These are phyloP conservation scores for Bombycilla garrulus DNA, from an alignment of 2,113 vertebrate species.

Conservation along the genomic window DNA sequence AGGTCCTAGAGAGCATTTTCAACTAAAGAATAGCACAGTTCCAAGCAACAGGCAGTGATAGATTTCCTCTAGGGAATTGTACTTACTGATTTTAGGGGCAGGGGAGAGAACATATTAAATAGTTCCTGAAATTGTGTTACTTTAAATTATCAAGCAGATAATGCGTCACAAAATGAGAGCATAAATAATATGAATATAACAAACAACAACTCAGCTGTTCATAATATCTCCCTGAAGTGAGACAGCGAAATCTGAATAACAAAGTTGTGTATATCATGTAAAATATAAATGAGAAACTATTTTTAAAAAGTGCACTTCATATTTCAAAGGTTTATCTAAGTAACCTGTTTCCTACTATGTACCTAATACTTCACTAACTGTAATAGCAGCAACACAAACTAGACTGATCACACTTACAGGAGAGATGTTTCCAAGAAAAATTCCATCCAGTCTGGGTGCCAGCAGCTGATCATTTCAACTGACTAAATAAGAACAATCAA, in stretches of 20 bases:
- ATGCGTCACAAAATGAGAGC: neutral
- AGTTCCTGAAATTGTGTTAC: neutral
- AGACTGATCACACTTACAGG: neutral
- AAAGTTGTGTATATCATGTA: neutral
- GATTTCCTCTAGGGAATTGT: neutral
- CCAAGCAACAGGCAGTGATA: neutral
- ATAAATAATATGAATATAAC: neutral
- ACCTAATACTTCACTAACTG: neutral
- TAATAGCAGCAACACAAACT: neutral
- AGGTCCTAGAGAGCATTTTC: neutral
- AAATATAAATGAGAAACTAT: constrained; percentile 30
- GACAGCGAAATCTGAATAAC: neutral
- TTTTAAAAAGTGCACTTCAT: neutral
- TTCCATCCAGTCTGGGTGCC: neutral
- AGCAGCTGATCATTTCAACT: neutral
- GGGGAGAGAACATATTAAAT: neutral
- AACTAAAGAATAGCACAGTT: neutral
- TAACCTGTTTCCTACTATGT: neutral
- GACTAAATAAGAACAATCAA: neutral
- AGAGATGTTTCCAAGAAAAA: neutral
- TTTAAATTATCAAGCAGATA: neutral
- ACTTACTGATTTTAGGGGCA: neutral
- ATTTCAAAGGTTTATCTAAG: neutral
- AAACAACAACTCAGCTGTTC: constrained; percentile 1
- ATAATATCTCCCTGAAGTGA: neutral